Base-by-base conservation (phyloP, 53 echinoderm and acorn worm species). In the Zoroaster sp. region DNA sequence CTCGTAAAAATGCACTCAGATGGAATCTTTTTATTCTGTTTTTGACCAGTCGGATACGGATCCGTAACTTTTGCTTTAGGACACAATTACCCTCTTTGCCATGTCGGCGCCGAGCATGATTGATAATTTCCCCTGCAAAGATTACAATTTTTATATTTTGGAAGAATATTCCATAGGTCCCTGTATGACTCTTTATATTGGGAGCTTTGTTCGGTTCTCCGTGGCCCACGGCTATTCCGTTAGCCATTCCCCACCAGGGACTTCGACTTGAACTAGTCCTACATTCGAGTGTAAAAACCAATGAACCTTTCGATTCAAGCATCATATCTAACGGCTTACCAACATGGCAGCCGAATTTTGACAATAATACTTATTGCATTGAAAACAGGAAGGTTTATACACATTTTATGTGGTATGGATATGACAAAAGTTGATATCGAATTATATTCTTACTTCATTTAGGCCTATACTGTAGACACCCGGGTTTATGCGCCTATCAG, bases 21-120 rank as follows among this genome's bases (percentile, higher is more conserved):
- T 8, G 28, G 4, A 5, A 21, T 21, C 8, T 21, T 1, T 14
- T 51, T 8, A 20, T 54, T 28, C 10, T 25, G 21, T 59, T 25
- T 28, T n/a, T 10, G 8, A 25, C 28, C 11, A 28, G 25, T 59
- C 5, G 73, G 40, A 38, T 21, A 30, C 36, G 35, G 51, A 76
- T 34, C 76, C 2, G 18, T 17, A 47, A 45, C 49, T 49, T 52
- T 6, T 47, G 49, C 76, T 40, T 18, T 46, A 30, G 70, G 42
- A 47, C 45, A 76, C 76, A 76, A 76, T 76, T 76, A 76, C 76
- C 45, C 45, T 47, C 76, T 76, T 76, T 76, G 76, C 76, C 76
- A 76, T 40, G 8, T 20, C 39, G 55, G 78, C 78, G 78, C 55
- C 59, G 25, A 59, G 54, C 36, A 63, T 78, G 78, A 78, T 78